Percentiles rank a stretch among this genome's conserved stretches.
Evolutionary conservation across 2,797 vertebrate genomes (phyloP).

Genomic region (Acanthornis magna): DNA sequence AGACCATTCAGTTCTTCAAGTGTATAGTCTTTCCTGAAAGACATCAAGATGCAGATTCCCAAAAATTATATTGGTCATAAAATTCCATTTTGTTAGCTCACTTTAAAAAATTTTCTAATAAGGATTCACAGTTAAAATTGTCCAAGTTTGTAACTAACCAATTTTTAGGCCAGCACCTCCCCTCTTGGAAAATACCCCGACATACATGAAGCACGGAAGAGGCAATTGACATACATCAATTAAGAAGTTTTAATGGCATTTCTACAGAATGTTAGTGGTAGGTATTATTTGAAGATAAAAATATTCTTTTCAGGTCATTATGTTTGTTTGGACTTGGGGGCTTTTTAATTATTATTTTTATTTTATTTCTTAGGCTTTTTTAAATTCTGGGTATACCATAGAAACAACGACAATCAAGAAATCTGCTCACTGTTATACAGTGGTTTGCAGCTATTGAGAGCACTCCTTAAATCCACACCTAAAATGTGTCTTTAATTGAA

Average conservation of each 20-base stretch:
- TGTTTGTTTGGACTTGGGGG: rapidly evolving
- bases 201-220: neutral
- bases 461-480: neutral
- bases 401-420: neutral
- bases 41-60: neutral
- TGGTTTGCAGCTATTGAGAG: neutral
- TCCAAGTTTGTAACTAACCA: neutral
- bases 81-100: neutral
- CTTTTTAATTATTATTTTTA: neutral
- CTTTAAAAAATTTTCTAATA: neutral
- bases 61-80: neutral
- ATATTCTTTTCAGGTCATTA: neutral
- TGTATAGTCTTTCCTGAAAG: neutral
- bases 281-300: neutral
- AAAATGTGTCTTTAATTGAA: neutral
- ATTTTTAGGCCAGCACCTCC: neutral
- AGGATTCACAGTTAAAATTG: neutral
- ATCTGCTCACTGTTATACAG: neutral
- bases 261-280: neutral
- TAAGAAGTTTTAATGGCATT: neutral
- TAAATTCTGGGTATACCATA: neutral
- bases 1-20: neutral
- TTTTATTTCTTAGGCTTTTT: neutral
- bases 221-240: rapidly evolving
- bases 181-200: neutral